Base-by-base conservation (phyloP, 1,140 invertebrate genomes). In the Aphidius ervi region DNA sequence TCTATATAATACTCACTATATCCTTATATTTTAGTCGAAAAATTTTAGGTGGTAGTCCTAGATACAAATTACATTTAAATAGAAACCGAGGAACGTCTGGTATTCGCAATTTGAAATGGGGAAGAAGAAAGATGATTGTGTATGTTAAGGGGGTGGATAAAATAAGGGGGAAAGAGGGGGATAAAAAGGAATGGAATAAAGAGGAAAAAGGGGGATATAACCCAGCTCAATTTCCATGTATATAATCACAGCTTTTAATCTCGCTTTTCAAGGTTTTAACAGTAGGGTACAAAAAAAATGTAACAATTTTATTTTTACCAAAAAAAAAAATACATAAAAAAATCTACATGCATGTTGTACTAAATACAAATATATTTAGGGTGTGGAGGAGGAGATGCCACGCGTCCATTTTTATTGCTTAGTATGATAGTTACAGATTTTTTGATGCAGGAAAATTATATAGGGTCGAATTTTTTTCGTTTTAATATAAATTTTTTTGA, bases 31-130 rank as follows among this genome's bases (percentile, higher is more conserved):
- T 16, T 16, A 16, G 16, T 16, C 16, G 16, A 16, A 16, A 16
- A 16, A 16, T 16, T 16, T 16, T 16, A 16, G 49, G 64, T 63
- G 54, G 58, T 58, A 48, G 45, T 16, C 40, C 62, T 63, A 66
- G 65, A 72, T 72, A 75, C 74, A 74, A 74, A 75, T 75, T 74
- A 74, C 69, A 73, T 75, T 73, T 73, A 74, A 75, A 74, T 74
- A 74, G 74, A 73, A 73, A 64, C 59, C 68, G 70, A 63, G 63
- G 73, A 71, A 75, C 68, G 74, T 67, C 31, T 37, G 71, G 73
- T 58, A 75, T 75, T 74, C 68, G 74, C 70, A 75, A 74, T 74
- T 75, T 75, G 63, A 47, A 49, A 39, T 9, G 43, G 23, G 45
- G 46, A 46, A 31, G 45, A 37, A n/a, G 50, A 45, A 57, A 41